These are phyloP conservation scores for Sterrhoptilus dennistouni DNA, from an alignment of 2,113 vertebrate species.

Conservation along the genomic window DNA sequence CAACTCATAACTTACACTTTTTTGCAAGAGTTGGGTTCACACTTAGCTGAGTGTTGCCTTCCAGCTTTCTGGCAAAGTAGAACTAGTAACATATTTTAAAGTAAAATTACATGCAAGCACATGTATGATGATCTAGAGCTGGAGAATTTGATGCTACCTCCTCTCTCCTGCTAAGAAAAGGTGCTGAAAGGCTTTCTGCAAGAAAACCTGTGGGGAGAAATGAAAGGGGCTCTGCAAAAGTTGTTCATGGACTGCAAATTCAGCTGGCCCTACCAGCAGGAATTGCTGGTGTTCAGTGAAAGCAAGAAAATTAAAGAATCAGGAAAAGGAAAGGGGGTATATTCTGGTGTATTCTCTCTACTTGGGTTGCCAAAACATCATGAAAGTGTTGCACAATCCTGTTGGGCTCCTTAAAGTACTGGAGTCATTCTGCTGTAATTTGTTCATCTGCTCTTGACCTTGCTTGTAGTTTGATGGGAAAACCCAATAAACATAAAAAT, in stretches of 20 bases:
- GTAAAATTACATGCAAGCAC: neutral
- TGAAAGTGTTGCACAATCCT: neutral
- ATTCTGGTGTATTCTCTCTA: neutral
- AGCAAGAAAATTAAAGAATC: neutral
- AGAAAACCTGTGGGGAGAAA: neutral
- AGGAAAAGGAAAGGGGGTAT: neutral
- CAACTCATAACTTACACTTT: neutral
- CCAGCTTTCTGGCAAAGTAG: neutral
- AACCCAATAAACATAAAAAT: neutral
- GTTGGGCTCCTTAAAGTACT: neutral
- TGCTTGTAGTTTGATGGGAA: neutral
- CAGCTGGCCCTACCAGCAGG: neutral
- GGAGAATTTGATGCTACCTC: neutral
- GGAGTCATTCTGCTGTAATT: neutral
- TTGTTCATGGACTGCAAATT: neutral
- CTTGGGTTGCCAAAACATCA: neutral
- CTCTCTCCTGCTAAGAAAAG: neutral
- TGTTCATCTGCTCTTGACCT: neutral
- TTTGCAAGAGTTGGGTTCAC: fast-evolving
- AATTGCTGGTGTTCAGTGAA: neutral
- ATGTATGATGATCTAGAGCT: neutral
- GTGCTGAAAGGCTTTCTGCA: neutral
- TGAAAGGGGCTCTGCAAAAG: neutral
- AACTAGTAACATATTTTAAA: neutral
- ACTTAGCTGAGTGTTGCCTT: neutral